Evolutionary conservation across 2,888 invertebrate species (phyloP).

Genomic region (Galerucella calmariensis): DNA sequence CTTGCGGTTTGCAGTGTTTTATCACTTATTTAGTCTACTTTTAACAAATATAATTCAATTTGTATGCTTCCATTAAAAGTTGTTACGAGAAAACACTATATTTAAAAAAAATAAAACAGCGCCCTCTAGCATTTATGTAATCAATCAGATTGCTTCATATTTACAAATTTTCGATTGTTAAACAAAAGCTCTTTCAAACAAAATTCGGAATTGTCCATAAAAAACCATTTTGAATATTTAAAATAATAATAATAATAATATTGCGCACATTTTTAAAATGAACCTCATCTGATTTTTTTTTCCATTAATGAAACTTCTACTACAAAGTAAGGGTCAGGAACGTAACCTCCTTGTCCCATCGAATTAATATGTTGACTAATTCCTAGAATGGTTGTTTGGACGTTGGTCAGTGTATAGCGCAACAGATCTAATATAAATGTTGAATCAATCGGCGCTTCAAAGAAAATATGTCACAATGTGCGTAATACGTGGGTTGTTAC

Average conservation of each 20-base stretch:
- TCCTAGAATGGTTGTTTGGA: constrained; percentile 11
- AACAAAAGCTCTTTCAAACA: too few species aligned
- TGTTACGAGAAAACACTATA: too few species aligned
- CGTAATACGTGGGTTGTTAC: background rate
- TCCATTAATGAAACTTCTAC: background rate
- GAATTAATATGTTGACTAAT: background rate
- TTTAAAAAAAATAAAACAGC: too few species aligned
- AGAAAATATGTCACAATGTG: constrained; percentile 8
- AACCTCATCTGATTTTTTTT: background rate
- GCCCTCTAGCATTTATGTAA: too few species aligned
- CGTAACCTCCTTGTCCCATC: background rate
- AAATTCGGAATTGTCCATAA: too few species aligned
- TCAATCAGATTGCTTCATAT: too few species aligned
- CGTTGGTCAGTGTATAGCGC: background rate
- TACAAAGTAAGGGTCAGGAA: constrained; percentile 1
- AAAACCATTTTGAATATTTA: too few species aligned
- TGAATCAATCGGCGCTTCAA: background rate
- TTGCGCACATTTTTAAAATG: background rate
- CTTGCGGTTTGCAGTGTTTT: too few species aligned
- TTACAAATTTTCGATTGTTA: too few species aligned
- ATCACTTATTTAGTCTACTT: too few species aligned
- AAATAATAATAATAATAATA: background rate
- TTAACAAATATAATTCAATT: too few species aligned
- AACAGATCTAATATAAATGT: background rate
- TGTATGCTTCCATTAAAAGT: too few species aligned